Base-by-base conservation (phyloP, 2,888 invertebrate genomes). In the Melikaiella ostensackeni region DNA sequence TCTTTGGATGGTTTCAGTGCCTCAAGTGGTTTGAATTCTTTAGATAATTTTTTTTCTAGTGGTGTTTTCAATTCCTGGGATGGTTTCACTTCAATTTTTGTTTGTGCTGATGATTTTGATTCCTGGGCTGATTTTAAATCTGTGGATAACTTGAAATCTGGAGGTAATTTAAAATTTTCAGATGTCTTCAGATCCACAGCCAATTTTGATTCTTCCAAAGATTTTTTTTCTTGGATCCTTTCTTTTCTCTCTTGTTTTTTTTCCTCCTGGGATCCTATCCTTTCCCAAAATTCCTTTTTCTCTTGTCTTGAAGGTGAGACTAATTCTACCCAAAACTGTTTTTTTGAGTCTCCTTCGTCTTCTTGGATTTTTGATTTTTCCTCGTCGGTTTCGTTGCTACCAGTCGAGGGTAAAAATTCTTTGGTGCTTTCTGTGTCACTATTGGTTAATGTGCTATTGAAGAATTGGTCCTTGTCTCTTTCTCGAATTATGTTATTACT, bases 311-410 rank as follows among this genome's bases (percentile, higher is more conserved):
- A 19, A n/a, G 70, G 70, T 30, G 30, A 50, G 50, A 70, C 27
- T 7, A 70, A 55, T 11, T 70, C 70, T 9, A 70, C 6, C 70
- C 70, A 70, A 50, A 70, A 70, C n/a, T n/a, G 50, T n/a, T 70
- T 70, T 8, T n/a, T 50, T 74, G 66, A n/a, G 21, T 38, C 64
- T 76, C 77, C 27, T 46, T 59, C 30, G 77, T 76, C 61, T 76
- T 62, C 64, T 76, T 77, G 33, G 30, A n/a, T 70, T 50, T 70
- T 70, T 57, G 86, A 88, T 82, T 87, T 88, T 78, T 89, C 88
- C 76, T 85, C 86, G 78, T 86, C 86, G n/a, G 85, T 86, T 0
- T 80, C 83, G 82, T 83, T 84, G 7, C 61, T 76, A 13, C 83
- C 81, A 19, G 81, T 59, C 16, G 83, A 78, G 16, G 82, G 80